These are phyloP conservation scores for Recurvirostra avosetta DNA, from an alignment of 2,113 vertebrate species.

Conservation along the genomic window DNA sequence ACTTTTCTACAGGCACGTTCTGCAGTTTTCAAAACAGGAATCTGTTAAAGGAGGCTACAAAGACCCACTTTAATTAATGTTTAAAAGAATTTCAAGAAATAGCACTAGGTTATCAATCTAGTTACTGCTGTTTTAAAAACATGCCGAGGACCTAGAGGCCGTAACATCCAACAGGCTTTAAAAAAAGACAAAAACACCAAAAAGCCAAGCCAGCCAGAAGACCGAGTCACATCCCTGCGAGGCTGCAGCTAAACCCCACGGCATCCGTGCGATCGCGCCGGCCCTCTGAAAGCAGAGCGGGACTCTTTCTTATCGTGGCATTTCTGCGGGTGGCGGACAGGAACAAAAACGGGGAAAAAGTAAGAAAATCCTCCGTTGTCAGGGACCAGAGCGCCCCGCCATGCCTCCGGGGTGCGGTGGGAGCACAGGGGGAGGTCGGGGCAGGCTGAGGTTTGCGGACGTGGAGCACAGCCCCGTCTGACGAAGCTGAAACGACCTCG, in stretches of 20 bases:
- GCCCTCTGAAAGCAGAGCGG: background rate
- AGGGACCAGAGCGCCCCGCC: background rate
- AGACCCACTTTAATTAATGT: background rate
- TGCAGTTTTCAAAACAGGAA: background rate
- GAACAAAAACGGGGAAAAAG: background rate
- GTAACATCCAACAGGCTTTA: background rate
- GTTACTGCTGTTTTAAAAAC: background rate
- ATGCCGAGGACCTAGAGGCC: background rate
- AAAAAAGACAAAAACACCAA: background rate
- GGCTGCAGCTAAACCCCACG: background rate
- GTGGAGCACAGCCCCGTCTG: background rate
- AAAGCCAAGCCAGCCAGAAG: background rate
- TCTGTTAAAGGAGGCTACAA: background rate
- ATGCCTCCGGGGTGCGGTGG: background rate
- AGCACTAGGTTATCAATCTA: background rate
- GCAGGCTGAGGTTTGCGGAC: background rate
- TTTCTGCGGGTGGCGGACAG: background rate
- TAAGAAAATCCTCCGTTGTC: background rate
- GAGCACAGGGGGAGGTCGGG: background rate
- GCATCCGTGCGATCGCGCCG: fast-evolving
- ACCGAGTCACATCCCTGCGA: background rate
- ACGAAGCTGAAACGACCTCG: background rate
- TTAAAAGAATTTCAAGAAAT: background rate
- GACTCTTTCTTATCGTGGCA: background rate
- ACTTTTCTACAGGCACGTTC: background rate